Percentiles rank a stretch among this genome's conserved stretches.
phyloP scores from a whole-genome alignment of 2,113 vertebrate genomes.

The Riparia riparia region DNA sequence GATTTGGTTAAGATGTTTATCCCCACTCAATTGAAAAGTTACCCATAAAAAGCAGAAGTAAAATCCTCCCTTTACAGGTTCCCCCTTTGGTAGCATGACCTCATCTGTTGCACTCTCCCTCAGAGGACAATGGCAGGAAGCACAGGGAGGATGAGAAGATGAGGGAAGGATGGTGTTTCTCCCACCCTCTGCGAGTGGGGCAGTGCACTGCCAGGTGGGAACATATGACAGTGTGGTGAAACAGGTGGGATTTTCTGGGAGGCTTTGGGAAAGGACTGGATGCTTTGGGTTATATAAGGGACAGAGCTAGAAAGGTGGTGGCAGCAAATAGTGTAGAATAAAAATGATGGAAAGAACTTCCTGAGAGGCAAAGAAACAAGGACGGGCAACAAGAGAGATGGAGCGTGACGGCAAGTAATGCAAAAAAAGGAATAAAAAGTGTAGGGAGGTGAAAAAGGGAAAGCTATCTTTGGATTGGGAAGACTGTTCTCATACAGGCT shows the following conservation, averaged over 20 bases:
- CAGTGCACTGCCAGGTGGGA: neutral
- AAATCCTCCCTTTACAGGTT: neutral
- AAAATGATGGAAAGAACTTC: neutral
- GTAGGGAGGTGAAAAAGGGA: neutral
- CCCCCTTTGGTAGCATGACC: neutral
- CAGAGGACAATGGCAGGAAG: neutral
- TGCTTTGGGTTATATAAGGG: neutral
- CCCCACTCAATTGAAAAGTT: neutral
- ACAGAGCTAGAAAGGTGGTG: neutral
- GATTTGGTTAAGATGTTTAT: neutral
- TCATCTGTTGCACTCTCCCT: rapidly evolving
- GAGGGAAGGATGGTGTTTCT: neutral
- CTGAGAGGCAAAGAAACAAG: neutral
- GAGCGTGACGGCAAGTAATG: neutral
- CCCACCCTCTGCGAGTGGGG: rapidly evolving
- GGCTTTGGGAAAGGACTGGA: neutral
- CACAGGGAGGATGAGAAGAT: rapidly evolving
- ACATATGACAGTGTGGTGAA: neutral
- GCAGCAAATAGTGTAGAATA: neutral
- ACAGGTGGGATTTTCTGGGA: neutral
- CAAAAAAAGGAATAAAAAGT: neutral
- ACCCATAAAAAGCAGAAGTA: neutral
- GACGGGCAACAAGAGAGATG: neutral
- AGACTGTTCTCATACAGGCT: neutral
- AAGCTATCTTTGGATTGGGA: neutral